Evolutionary conservation across 2,113 vertebrate genomes (phyloP).

Genomic region (Oncorhynchus gorbuscha): DNA sequence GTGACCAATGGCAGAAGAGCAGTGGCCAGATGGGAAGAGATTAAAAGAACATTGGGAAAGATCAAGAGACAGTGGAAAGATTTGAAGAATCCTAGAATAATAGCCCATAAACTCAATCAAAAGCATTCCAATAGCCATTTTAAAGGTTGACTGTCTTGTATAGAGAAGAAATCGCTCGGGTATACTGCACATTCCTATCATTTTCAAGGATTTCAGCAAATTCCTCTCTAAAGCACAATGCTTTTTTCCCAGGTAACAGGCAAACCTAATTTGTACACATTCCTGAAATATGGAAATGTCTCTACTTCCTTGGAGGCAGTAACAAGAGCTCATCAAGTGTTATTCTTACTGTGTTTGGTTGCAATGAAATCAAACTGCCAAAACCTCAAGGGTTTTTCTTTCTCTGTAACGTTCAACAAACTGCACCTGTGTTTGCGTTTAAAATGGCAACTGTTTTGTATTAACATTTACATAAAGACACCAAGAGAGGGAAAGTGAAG

Average conservation of each 20-base stretch:
- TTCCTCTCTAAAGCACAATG: constrained; percentile 38
- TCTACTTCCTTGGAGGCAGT: neutral
- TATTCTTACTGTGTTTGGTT: neutral
- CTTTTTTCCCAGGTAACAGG: constrained; percentile 13
- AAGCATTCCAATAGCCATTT: constrained; percentile 33
- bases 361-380: neutral
- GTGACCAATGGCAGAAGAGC: constrained; percentile 4
- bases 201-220: constrained; percentile 31
- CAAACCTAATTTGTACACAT: constrained; percentile 19
- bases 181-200: constrained; percentile 49
- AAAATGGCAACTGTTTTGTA: neutral
- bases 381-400: neutral
- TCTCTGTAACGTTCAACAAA: neutral
- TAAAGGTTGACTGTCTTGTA: constrained; percentile 11
- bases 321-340: neutral
- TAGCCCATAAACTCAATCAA: constrained; percentile 14
- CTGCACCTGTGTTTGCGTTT: neutral
- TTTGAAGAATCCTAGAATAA: constrained; percentile 13
- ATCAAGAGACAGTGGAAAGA: constrained; percentile 15
- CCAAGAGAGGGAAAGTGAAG: too few relatives aligned
- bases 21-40: constrained; percentile 6
- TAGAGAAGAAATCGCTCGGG: constrained; percentile 3
- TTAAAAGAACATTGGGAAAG: constrained; percentile 11
- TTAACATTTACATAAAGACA: neutral
- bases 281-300: neutral